Evolutionary conservation across 2,113 vertebrate species (phyloP), one percentile per base, ranked within the genome.

Genomic region (Apistogramma diplotaenia): DNA sequence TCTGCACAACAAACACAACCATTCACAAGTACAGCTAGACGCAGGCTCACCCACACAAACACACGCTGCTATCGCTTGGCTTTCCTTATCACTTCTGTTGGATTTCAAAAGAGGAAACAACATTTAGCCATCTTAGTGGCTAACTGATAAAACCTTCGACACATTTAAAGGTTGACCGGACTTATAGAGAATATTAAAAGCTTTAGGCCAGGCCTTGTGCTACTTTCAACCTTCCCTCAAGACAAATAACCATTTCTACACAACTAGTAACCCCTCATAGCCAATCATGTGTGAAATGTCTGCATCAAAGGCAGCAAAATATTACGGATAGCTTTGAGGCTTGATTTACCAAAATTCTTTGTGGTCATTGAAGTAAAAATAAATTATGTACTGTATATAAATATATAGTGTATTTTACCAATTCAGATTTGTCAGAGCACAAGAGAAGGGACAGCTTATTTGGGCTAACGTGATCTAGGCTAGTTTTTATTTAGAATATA

Each of bases 41-140:
- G 3, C 43, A 75, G 18, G 65, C 53, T 46, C 53, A 46, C 23
- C 13, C 61, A 83, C 4, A 74, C 35, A 87, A 56, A 85, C 51
- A 37, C 35, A 21, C 18, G 25, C 23, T 62, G 62, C 88, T 83
- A 91, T 91, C 89, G 61, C 13, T 3, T 8, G 61, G 55, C 27
- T 87, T 83, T 86, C 49, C 82, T 90, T 87, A 90, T 91, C 82
- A 12, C 25, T 51, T 15, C 71, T 72, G 72, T 83, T 91, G 83
- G 81, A 29, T 81, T 84, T 83, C n/a, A 84, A 56, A 81, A 80
- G 83, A 53, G 75, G 78, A 74, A 85, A 89, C 65, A 76, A 73
- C 85, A 84, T 86, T 85, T 81, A 89, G 78, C 65, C 76, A 60
- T 90, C 78, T 73, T 79, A 84, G 84, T 12, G 62, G 62, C 62